These are phyloP conservation scores for Teleopsis dalmanni DNA, from an alignment of 1,140 invertebrate species.

Conservation along the genomic window DNA sequence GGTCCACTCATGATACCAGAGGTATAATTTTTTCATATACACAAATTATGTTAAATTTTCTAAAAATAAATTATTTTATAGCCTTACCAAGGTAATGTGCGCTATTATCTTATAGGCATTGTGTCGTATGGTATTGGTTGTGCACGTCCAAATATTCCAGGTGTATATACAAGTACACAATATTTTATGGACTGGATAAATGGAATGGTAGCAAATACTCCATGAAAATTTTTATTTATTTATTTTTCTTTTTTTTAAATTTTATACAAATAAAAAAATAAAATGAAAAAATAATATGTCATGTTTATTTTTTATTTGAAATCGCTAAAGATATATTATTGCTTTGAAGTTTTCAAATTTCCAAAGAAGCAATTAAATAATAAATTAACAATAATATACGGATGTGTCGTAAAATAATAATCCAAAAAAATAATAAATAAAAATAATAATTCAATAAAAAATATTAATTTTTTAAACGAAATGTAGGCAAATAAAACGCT, in stretches of 20 bases:
- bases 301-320: background rate
- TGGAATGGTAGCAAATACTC: constrained; percentile 18
- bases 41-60: background rate
- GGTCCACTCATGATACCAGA: constrained; percentile 66
- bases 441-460: too few species aligned
- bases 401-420: too few species aligned
- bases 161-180: constrained; percentile 64
- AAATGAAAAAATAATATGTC: background rate
- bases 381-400: too few species aligned
- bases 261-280: background rate
- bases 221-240: background rate
- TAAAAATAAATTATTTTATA: background rate
- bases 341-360: background rate
- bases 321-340: background rate
- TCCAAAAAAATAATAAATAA: too few species aligned
- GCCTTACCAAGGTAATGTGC: constrained; percentile 15
- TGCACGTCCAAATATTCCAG: constrained; percentile 59
- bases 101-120: constrained; percentile 58
- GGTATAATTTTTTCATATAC: constrained; percentile 26
- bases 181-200: constrained; percentile 49
- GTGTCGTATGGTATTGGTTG: constrained; percentile 65
- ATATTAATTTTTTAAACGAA: too few species aligned
- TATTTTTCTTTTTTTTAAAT: background rate
- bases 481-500: too few species aligned
- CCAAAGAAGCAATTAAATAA: background rate